phyloP scores from a whole-genome alignment of 2,888 invertebrate genomes.

The Epicampocera succincta region DNA sequence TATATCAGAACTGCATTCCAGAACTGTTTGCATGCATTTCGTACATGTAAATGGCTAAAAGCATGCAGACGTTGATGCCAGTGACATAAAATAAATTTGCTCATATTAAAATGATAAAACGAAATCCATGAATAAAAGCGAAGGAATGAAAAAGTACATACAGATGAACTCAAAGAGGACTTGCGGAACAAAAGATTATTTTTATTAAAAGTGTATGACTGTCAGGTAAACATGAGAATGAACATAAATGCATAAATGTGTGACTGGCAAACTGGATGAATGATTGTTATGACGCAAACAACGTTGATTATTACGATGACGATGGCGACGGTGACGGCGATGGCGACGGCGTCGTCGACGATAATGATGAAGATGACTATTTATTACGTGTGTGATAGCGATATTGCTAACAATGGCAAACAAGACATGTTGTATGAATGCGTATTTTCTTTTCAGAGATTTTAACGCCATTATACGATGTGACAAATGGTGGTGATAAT shows the following conservation, averaged over 20 bases:
- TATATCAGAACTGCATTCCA: not conserved
- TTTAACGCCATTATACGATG: constrained; percentile 23
- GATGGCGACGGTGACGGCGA: not conserved
- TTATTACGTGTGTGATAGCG: constrained; percentile 24
- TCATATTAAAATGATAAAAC: constrained; percentile 20
- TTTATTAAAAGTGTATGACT: constrained; percentile 55
- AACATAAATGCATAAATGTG: constrained; percentile 36
- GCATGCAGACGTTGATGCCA: constrained; percentile 21
- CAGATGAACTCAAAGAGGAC: constrained; percentile 1
- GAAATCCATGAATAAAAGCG: constrained; percentile 12
- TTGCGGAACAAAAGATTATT: constrained; percentile 56
- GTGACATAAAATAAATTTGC: constrained; percentile 32
- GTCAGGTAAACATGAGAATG: constrained; percentile 57
- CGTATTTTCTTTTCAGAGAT: not conserved
- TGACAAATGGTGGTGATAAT: constrained; percentile 26
- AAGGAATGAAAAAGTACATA: not conserved
- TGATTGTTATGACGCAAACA: constrained; percentile 19
- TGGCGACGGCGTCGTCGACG: not conserved
- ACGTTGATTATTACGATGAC: not conserved
- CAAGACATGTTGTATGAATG: not conserved
- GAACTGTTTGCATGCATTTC: not conserved
- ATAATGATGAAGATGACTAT: not conserved
- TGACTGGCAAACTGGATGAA: constrained; percentile 37
- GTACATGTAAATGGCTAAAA: not conserved
- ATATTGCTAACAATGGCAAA: constrained; percentile 38